phyloP scores from a whole-genome alignment of 2,888 invertebrate genomes.

The Scaptomyza tumidula region DNA sequence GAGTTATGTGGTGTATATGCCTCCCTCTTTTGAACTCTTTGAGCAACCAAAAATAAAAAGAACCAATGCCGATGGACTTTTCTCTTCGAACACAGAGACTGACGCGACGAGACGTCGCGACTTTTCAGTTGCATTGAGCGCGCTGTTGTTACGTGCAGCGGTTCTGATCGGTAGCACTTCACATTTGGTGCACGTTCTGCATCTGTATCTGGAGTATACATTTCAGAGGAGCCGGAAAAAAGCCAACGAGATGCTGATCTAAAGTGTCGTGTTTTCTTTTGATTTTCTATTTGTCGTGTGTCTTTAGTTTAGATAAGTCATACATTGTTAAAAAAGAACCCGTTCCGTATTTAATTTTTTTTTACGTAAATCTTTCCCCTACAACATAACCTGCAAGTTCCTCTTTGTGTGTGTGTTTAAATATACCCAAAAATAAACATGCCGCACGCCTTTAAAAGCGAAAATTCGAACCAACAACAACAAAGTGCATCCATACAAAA shows the following conservation, averaged over 20 bases:
- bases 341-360: constrained; percentile 23
- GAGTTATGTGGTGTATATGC: constrained; percentile 36
- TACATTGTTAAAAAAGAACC: constrained; percentile 20
- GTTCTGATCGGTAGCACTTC: constrained; percentile 59
- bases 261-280: constrained; percentile 29
- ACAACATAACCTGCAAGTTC: constrained; percentile 69
- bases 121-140: constrained; percentile 75
- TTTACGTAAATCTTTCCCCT: constrained; percentile 71
- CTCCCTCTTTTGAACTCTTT: constrained; percentile 32
- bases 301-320: constrained; percentile 38
- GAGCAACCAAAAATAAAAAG: constrained; percentile 66
- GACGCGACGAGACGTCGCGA: constrained; percentile 13
- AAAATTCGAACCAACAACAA: constrained; percentile 23
- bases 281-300: constrained; percentile 42
- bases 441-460: constrained; percentile 6
- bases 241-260: constrained; percentile 38
- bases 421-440: constrained; percentile 44
- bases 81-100: constrained; percentile 22
- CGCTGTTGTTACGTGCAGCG: constrained; percentile 69
- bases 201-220: constrained; percentile 29
- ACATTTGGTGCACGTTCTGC: constrained; percentile 23
- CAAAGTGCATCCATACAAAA: constrained; percentile 12
- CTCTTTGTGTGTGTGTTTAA: constrained; percentile 38
- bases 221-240: constrained; percentile 17
- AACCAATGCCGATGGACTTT: constrained; percentile 15